Evolutionary conservation across 2,113 vertebrate species (phyloP).

Genomic region (Menidia beryllina): DNA sequence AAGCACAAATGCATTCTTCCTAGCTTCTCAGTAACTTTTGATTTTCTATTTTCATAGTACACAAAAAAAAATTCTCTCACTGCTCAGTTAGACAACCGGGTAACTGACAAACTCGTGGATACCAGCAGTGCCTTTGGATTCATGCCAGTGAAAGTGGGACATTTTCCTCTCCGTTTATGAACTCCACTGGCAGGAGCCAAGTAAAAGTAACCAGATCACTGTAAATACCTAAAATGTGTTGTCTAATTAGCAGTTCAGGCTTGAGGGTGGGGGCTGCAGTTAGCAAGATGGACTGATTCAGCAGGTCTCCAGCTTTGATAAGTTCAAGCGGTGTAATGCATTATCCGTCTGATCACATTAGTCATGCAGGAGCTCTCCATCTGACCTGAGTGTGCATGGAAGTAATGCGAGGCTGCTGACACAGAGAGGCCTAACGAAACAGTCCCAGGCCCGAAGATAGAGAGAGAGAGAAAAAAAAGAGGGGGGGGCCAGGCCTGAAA

Average conservation of each 20-base stretch:
- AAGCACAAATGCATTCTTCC: too few species aligned
- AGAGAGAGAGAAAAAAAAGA: conserved; percentile 26
- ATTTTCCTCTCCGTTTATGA: conserved; percentile 4
- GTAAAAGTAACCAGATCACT: conserved; percentile 24
- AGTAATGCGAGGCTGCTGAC: conserved; percentile 76
- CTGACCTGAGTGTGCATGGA: conserved; percentile 70
- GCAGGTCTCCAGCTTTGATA: conserved; percentile 75
- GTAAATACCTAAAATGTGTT: conserved; percentile 33
- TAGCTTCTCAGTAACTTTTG: not conserved
- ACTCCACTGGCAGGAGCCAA: not conserved
- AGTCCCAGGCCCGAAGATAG: conserved; percentile 58
- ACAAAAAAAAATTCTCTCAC: not conserved
- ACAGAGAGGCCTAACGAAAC: conserved; percentile 64
- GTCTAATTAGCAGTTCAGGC: conserved; percentile 46
- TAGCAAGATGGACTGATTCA: conserved; percentile 67
- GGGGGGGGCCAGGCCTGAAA: conserved; percentile 69
- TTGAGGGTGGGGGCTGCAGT: conserved; percentile 21
- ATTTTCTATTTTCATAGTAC: not conserved
- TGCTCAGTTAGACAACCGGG: not conserved
- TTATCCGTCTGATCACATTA: conserved; percentile 78
- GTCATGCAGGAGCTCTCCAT: conserved; percentile 76
- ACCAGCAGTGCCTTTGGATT: not conserved
- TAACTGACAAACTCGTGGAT: not conserved
- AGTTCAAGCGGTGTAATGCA: conserved; percentile 75
- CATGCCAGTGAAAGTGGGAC: not conserved